Percentiles rank a stretch among this genome's conserved stretches.
These are phyloP conservation scores for Heliconius charithonia DNA, from an alignment of 2,888 invertebrate genomes.

Conservation along the genomic window DNA sequence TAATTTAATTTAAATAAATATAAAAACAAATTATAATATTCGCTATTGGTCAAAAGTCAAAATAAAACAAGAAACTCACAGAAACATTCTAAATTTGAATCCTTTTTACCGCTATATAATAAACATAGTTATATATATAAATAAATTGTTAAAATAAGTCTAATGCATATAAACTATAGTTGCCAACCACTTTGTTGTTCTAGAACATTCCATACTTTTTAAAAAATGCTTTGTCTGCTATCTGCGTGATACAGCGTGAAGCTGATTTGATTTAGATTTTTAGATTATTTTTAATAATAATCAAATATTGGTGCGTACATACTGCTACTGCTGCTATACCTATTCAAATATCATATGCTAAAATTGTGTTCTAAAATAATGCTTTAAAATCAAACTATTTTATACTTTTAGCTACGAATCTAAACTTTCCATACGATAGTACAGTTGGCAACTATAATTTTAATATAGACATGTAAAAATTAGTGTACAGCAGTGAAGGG, in stretches of 20 bases:
- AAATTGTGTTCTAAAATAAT: neutral
- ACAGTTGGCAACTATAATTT: neutral
- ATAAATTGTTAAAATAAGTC: neutral
- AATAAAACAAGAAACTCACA: neutral
- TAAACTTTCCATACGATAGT: neutral
- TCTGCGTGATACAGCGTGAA: no score
- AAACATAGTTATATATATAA: neutral
- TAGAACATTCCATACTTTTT: no score
- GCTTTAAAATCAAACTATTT: neutral
- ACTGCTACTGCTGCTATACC: neutral
- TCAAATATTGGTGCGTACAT: neutral
- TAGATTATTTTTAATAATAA: neutral
- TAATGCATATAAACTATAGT: neutral
- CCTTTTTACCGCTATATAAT: neutral
- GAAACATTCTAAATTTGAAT: neutral
- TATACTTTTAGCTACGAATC: neutral
- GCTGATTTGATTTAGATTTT: no score
- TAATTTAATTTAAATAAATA: neutral
- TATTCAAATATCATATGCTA: neutral
- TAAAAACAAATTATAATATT: neutral
- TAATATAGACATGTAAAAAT: neutral
- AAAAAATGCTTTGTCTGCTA: no score
- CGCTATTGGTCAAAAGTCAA: neutral
- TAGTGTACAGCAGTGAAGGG: slow-evolving; percentile 74
- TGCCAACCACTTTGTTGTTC: neutral